Evolutionary conservation across 2,888 invertebrate genomes (phyloP).

Genomic region (Psylliodes chrysocephalus): DNA sequence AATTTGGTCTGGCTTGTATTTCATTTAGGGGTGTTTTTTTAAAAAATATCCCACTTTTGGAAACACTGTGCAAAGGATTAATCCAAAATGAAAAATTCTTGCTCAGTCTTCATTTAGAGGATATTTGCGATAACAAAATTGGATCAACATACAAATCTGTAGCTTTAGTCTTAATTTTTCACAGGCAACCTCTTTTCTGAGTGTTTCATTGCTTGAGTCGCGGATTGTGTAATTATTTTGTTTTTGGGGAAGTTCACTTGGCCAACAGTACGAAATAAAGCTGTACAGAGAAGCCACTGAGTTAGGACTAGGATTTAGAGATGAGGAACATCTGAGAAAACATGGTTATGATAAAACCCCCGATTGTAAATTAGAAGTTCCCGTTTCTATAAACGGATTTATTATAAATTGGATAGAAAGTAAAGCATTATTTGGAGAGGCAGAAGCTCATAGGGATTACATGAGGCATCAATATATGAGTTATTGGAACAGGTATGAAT

Average conservation of each 20-base stretch:
- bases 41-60: no score
- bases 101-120: no score
- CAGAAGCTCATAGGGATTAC: constrained; percentile 82
- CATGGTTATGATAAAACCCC: constrained; percentile 96
- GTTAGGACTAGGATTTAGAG: constrained; percentile 72
- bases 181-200: no score
- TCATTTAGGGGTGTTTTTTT: no score
- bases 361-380: constrained; percentile 89
- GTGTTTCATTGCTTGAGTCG: no score
- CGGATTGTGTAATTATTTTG: no score
- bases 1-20: no score
- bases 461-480: constrained; percentile 86
- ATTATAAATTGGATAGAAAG: constrained; percentile 97
- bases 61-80: no score
- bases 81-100: no score
- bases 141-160: no score
- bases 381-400: constrained; percentile 85
- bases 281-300: constrained; percentile 72
- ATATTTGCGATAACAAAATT: no score
- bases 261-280: constrained; percentile 86
- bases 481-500: constrained; percentile 81
- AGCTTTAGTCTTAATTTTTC: no score
- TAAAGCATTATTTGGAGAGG: constrained; percentile 93
- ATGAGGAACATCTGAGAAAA: constrained; percentile 82
- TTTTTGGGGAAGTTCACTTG: constrained; percentile 80